phyloP scores from a whole-genome alignment of 2,888 invertebrate genomes.

The Clitarchus hookeri region DNA sequence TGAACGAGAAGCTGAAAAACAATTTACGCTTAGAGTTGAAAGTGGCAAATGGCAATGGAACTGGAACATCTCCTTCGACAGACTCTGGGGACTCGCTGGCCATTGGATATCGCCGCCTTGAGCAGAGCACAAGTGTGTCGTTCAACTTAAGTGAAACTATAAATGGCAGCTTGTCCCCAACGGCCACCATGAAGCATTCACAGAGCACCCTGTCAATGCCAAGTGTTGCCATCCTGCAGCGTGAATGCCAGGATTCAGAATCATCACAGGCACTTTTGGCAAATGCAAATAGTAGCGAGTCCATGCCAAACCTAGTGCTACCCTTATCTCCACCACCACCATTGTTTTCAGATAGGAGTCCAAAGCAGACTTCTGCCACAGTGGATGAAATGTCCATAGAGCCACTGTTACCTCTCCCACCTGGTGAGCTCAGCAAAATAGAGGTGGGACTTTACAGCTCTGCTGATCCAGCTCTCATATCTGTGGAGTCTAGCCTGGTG shows the following conservation, averaged over 20 bases:
- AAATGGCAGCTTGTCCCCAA: slow-evolving; percentile 33
- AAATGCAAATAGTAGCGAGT: slow-evolving; percentile 68
- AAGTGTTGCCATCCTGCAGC: slow-evolving; percentile 38
- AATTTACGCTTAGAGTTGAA: slow-evolving; percentile 50
- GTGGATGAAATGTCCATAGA: slow-evolving; percentile 23
- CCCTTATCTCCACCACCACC: slow-evolving; percentile 57
- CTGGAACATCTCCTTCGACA: slow-evolving; percentile 40
- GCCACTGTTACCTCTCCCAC: slow-evolving; percentile 22
- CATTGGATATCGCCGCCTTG: slow-evolving; percentile 54
- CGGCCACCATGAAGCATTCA: slow-evolving; percentile 46
- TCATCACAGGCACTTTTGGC: slow-evolving; percentile 43
- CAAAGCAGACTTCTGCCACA: not conserved
- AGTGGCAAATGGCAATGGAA: slow-evolving; percentile 40
- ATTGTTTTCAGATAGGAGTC: slow-evolving; percentile 45
- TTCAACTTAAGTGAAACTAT: slow-evolving; percentile 58
- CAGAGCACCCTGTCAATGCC: slow-evolving; percentile 52
- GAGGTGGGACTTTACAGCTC: slow-evolving; percentile 47
- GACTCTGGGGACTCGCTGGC: slow-evolving; percentile 43
- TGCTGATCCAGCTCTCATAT: slow-evolving; percentile 46
- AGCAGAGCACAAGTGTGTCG: slow-evolving; percentile 68
- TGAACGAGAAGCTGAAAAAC: slow-evolving; percentile 50
- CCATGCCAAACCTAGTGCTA: slow-evolving; percentile 66
- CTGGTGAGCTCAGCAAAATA: slow-evolving; percentile 43
- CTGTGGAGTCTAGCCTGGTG: slow-evolving; percentile 44
- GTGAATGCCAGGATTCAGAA: slow-evolving; percentile 31